Evolutionary conservation across 1,140 invertebrate species (phyloP).

Genomic region (Melitaea cinxia): DNA sequence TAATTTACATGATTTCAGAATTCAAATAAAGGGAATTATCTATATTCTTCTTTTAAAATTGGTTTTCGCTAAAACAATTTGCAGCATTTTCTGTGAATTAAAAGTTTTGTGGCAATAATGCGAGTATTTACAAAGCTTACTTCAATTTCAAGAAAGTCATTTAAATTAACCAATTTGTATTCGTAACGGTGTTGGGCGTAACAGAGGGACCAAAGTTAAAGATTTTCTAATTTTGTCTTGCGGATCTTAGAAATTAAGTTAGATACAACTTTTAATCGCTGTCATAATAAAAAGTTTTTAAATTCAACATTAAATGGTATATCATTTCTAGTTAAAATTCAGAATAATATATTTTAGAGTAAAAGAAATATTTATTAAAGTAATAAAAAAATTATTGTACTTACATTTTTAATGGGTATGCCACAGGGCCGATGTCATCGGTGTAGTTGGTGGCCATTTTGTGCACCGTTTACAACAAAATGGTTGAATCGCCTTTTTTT

Average conservation of each 20-base stretch:
- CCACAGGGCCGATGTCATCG: conserved; percentile 63
- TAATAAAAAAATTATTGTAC: conserved; percentile 51
- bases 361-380: not conserved
- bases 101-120: conserved; percentile 27
- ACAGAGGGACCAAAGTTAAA: conserved; percentile 22
- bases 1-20: too few relatives aligned
- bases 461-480: conserved; percentile 55
- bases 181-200: conserved; percentile 25
- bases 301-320: not conserved
- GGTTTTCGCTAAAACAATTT: conserved; percentile 15
- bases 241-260: conserved; percentile 27
- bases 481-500: conserved; percentile 38
- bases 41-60: not conserved
- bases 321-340: not conserved
- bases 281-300: conserved; percentile 8
- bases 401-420: conserved; percentile 72
- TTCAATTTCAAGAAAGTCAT: conserved; percentile 24
- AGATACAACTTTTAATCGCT: conserved; percentile 22
- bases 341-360: conserved; percentile 1
- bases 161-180: conserved; percentile 39
- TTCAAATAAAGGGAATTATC: not conserved
- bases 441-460: conserved; percentile 71
- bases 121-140: conserved; percentile 20
- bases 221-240: conserved; percentile 30
- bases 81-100: conserved; percentile 23